Evolutionary conservation across 2,113 vertebrate species (phyloP).

Genomic region (Cnemophilus loriae): DNA sequence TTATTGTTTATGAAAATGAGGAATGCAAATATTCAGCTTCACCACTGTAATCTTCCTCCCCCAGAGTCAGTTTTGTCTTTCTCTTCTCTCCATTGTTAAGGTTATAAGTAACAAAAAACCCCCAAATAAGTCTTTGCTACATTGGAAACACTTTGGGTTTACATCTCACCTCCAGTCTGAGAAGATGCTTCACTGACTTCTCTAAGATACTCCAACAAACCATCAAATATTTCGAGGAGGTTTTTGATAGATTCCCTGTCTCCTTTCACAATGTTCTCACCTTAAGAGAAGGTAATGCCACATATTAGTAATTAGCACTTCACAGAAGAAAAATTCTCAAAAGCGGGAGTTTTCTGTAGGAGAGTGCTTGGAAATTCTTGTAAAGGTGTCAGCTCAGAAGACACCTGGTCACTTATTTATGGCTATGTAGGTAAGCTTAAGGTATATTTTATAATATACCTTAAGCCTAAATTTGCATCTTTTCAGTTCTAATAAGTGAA

Average conservation of each 20-base stretch:
- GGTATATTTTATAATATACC: background rate
- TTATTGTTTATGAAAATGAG: background rate
- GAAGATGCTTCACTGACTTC: constrained; percentile 83
- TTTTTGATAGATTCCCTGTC: constrained; percentile 88
- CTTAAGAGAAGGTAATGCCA: constrained; percentile 64
- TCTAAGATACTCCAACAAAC: constrained; percentile 91
- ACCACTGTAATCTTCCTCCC: background rate
- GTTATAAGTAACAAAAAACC: background rate
- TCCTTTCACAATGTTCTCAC: constrained; percentile 91
- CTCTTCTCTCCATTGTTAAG: background rate
- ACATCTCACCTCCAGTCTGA: constrained; percentile 72
- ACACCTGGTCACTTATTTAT: background rate
- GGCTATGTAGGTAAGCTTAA: background rate
- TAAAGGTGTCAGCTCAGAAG: background rate
- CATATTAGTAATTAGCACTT: background rate
- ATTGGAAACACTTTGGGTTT: background rate
- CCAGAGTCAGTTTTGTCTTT: background rate
- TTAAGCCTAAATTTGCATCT: background rate
- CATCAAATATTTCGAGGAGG: constrained; percentile 95
- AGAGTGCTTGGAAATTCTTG: background rate
- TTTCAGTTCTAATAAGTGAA: background rate
- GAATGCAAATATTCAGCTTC: background rate
- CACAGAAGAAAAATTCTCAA: background rate
- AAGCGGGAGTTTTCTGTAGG: background rate
- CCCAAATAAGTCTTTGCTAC: background rate